Evolutionary conservation across 1,140 invertebrate species (phyloP).

Genomic region (Camponotus vicinus): DNA sequence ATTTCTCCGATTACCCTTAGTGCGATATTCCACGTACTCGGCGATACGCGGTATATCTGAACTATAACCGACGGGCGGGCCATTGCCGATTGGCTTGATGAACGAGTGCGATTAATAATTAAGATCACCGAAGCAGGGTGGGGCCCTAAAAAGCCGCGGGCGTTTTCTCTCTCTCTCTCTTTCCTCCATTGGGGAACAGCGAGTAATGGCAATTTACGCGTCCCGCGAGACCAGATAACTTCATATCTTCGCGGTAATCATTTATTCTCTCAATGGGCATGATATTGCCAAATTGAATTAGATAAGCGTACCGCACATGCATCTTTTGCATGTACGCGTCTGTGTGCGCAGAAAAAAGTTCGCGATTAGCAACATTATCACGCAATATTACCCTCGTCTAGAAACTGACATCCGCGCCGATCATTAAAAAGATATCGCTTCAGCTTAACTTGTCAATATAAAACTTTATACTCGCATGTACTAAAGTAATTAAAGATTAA

Average conservation of each 20-base stretch:
- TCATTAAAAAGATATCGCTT: conserved; percentile 7
- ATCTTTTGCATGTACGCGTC: conserved; percentile 74
- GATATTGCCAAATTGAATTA: conserved; percentile 86
- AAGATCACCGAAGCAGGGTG: conserved; percentile 75
- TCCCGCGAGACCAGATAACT: conserved; percentile 85
- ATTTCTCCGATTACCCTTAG: conserved; percentile 42
- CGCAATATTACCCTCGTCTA: conserved; percentile 39
- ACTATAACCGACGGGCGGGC: conserved; percentile 58
- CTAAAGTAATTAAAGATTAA: neutral
- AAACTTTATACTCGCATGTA: neutral
- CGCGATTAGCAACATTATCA: neutral
- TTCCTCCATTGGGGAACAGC: conserved; percentile 77
- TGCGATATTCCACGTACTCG: conserved; percentile 55
- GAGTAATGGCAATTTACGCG: conserved; percentile 86
- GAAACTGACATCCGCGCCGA: neutral
- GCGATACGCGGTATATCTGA: conserved; percentile 48
- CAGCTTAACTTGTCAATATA: conserved; percentile 3
- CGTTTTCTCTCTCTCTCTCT: conserved; percentile 51
- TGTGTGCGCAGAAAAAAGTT: conserved; percentile 62
- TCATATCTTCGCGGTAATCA: conserved; percentile 85
- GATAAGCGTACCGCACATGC: conserved; percentile 81
- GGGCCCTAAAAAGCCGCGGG: conserved; percentile 77
- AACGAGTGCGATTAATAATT: conserved; percentile 83
- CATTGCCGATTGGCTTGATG: conserved; percentile 70
- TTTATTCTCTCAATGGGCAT: conserved; percentile 85